Percentiles rank a stretch among this genome's conserved stretches.
These are phyloP conservation scores for Helleia helle DNA, from an alignment of 2,888 invertebrate genomes.

Conservation along the genomic window DNA sequence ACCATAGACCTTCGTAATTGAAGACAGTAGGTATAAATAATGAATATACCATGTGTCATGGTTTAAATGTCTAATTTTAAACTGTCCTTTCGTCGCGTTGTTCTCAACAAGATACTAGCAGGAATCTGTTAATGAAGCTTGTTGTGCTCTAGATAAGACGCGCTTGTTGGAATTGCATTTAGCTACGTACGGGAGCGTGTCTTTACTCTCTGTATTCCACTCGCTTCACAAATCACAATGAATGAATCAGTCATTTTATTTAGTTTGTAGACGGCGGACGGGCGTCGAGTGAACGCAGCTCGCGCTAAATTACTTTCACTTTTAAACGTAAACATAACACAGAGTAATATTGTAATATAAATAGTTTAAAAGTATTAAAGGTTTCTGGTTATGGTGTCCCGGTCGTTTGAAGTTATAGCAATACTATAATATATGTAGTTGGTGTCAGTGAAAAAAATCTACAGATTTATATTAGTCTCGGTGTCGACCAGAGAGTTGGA, in stretches of 20 bases:
- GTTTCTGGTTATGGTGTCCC: too few species aligned
- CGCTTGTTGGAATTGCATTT: neutral
- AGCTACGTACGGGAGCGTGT: too few species aligned
- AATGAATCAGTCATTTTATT: slow-evolving; percentile 3
- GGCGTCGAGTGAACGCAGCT: neutral
- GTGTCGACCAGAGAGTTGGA: too few species aligned
- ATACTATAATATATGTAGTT: too few species aligned
- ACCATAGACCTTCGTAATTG: too few species aligned
- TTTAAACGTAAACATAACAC: slow-evolving; percentile 4
- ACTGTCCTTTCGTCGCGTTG: slow-evolving; percentile 1
- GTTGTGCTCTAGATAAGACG: slow-evolving; percentile 23
- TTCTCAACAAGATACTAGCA: neutral
- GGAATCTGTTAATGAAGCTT: slow-evolving; percentile 22
- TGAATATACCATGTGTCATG: neutral
- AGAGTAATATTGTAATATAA: too few species aligned
- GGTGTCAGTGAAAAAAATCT: too few species aligned
- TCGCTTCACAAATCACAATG: slow-evolving; percentile 11
- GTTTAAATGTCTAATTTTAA: slow-evolving; percentile 4
- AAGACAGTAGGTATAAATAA: neutral
- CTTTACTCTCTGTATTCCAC: too few species aligned
- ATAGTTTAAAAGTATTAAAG: too few species aligned
- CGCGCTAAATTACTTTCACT: slow-evolving; percentile 9
- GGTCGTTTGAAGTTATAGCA: too few species aligned
- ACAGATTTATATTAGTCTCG: too few species aligned
- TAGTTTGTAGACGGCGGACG: neutral